phyloP scores from a whole-genome alignment of 2,113 vertebrate genomes.

The Globicephala melas region DNA sequence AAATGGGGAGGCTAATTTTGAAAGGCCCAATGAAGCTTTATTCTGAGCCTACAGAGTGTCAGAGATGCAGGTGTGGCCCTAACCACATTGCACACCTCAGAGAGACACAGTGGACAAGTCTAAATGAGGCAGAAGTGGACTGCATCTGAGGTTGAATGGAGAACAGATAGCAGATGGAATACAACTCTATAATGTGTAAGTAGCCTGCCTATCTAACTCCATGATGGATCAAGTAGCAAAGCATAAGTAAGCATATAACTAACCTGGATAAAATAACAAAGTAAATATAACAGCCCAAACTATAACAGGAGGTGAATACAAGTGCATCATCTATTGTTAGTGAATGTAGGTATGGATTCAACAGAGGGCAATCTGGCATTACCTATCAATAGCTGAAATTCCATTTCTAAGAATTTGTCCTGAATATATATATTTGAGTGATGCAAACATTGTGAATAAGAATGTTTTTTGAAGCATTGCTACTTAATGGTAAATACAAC shows the following conservation, averaged over 20 bases:
- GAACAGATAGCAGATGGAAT: fast-evolving
- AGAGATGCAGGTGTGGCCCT: not conserved
- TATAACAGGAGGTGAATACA: not conserved
- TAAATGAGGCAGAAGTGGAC: not conserved
- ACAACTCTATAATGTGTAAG: not conserved
- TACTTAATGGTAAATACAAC: not conserved
- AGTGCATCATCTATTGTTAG: not conserved
- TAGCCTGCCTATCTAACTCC: not conserved
- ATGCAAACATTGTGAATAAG: not conserved
- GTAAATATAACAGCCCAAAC: not conserved
- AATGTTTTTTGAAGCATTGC: not conserved
- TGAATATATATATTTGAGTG: not conserved
- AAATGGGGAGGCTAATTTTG: not conserved
- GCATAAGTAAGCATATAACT: not conserved
- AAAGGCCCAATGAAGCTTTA: not conserved
- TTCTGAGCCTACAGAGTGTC: not conserved
- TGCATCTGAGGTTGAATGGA: not conserved
- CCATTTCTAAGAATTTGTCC: not conserved
- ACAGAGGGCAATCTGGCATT: not conserved
- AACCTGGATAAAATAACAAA: not conserved
- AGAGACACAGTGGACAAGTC: not conserved
- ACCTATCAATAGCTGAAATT: not conserved
- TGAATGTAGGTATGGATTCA: not conserved
- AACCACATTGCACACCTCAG: not conserved
- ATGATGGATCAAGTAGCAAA: not conserved